A percentile compares a stretch with the other conserved stretches of the same genome.
phyloP scores from a whole-genome alignment of 1,140 invertebrate genomes.

The Trypoxylus dichotomus region DNA sequence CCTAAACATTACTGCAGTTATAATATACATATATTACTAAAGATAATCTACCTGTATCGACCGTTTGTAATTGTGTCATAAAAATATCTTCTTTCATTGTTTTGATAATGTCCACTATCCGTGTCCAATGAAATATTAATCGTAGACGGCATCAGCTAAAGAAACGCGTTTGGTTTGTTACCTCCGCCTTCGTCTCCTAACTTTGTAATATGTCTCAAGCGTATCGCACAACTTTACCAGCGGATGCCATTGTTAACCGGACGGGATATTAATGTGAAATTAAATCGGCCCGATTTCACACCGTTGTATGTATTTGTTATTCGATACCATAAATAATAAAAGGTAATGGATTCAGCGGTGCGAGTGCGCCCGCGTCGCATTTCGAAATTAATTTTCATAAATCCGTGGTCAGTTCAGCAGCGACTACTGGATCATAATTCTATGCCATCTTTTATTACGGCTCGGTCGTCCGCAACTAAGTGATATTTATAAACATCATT shows the following conservation, averaged over 20 bases:
- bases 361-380: conserved; percentile 33
- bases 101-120: conserved; percentile 10
- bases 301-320: conserved; percentile 42
- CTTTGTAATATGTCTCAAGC: background rate
- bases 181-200: background rate
- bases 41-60: background rate
- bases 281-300: conserved; percentile 42
- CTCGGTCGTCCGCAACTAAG: conserved; percentile 28
- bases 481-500: conserved; percentile 31
- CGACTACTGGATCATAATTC: conserved; percentile 38
- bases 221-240: background rate
- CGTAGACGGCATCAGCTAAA: background rate
- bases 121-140: conserved; percentile 26
- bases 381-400: conserved; percentile 41
- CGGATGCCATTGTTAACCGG: conserved; percentile 13
- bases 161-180: background rate
- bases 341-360: conserved; percentile 35
- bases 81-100: conserved; percentile 10
- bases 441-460: conserved; percentile 29
- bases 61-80: background rate
- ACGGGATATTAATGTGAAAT: conserved; percentile 36
- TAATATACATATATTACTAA: background rate
- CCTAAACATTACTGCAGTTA: background rate
- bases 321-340: conserved; percentile 38
- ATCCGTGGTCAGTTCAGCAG: conserved; percentile 36